phyloP scores from a whole-genome alignment of 2,888 invertebrate genomes.

The Allophyes oxyacanthae region DNA sequence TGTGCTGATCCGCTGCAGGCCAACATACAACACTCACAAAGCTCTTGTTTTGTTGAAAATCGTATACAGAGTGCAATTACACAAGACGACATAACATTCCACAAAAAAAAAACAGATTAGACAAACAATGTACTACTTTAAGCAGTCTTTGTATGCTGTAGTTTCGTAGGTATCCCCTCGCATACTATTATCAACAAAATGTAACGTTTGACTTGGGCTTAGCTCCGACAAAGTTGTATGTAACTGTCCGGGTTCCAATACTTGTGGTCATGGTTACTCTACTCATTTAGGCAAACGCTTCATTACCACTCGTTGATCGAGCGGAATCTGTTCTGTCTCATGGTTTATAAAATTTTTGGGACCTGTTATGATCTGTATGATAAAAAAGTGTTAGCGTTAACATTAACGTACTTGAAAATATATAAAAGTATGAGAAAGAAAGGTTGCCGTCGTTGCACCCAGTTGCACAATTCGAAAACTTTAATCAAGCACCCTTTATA shows the following conservation, averaged over 20 bases:
- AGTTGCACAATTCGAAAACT: conserved; percentile 75
- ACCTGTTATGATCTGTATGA: conserved; percentile 79
- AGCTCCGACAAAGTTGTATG: not conserved
- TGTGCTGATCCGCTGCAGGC: not conserved
- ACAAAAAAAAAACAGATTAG: no score
- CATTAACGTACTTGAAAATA: conserved; percentile 57
- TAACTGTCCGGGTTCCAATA: conserved; percentile 49
- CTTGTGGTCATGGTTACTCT: conserved; percentile 68
- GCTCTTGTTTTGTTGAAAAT: no score
- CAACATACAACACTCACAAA: no score
- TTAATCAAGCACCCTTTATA: conserved; percentile 60
- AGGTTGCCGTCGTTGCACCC: conserved; percentile 77
- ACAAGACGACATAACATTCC: no score
- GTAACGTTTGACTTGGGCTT: no score
- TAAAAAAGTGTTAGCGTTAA: conserved; percentile 63
- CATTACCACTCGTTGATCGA: conserved; percentile 80
- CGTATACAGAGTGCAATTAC: no score
- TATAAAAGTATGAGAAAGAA: conserved; percentile 73
- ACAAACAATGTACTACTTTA: no score
- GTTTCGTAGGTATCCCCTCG: no score
- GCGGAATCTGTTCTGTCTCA: conserved; percentile 81
- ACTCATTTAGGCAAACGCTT: conserved; percentile 82
- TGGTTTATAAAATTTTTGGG: conserved; percentile 79
- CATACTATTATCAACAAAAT: no score
- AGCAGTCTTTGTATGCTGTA: no score